phyloP scores from a whole-genome alignment of 2,888 invertebrate genomes.

The Euzetes globulus region DNA sequence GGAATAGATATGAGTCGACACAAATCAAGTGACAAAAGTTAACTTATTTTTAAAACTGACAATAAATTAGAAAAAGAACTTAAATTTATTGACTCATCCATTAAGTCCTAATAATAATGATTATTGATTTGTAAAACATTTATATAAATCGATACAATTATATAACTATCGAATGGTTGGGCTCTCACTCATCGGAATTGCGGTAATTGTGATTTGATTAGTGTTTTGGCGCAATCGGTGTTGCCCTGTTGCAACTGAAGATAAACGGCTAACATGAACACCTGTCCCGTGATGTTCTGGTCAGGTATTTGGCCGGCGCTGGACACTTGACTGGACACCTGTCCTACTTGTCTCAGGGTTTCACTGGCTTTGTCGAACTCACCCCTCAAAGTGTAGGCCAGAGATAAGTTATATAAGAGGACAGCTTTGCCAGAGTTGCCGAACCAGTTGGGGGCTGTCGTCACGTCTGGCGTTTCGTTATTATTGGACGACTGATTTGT shows the following conservation, averaged over 20 bases:
- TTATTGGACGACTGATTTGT: background rate
- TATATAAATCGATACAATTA: background rate
- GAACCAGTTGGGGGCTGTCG: conserved; percentile 37
- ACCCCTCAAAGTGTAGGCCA: conserved; percentile 64
- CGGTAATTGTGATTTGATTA: conserved; percentile 47
- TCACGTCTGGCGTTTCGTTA: background rate
- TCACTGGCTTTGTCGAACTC: conserved; percentile 62
- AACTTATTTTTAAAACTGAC: background rate
- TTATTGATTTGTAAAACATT: background rate
- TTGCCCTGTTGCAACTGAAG: conserved; percentile 60
- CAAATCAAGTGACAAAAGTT: too few species aligned
- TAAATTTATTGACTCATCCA: background rate
- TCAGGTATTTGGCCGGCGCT: too few species aligned
- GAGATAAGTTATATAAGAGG: conserved; percentile 68
- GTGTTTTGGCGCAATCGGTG: conserved; percentile 55
- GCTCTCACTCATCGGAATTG: background rate
- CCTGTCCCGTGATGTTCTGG: conserved; percentile 55
- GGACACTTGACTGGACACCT: background rate
- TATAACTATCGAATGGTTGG: background rate
- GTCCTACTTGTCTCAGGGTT: conserved; percentile 47
- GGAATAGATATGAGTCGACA: background rate
- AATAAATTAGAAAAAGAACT: background rate
- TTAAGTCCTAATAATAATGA: background rate
- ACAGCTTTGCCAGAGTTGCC: conserved; percentile 56
- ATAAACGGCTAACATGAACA: conserved; percentile 59